Base-by-base conservation (phyloP, 2,888 invertebrate genomes). In the Drosophila pegasa region DNA sequence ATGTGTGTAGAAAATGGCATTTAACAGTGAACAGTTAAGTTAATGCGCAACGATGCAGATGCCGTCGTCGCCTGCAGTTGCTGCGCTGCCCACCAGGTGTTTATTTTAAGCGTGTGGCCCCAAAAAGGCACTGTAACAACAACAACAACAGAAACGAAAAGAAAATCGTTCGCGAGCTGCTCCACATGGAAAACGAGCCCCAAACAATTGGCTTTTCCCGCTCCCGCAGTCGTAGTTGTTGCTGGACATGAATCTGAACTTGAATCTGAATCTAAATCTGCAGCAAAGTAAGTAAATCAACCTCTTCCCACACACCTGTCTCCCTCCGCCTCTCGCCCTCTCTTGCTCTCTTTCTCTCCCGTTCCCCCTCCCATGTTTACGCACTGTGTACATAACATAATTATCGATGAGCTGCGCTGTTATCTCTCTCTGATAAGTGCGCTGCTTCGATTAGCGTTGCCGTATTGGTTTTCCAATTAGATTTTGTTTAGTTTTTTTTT, bases 231-330 rank as follows among this genome's bases (percentile, higher is more conserved):
- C 43, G 78, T 58, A 56, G 67, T 54, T 35, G 71, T 58, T 71
- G 89, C 75, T 79, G 76, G 73, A 48, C 75, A 80, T 81, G 85
- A 78, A 81, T 73, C 73, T 75, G 64, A 79, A 75, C 70, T 68
- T 75, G 62, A 79, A 75, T 70, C 80, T 91, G 57, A 91, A 91
- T 82, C 84, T 91, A 59, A 91, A 90, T 77, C 83, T 89, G 71
- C 90, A 91, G 64, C 89, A 90, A 77, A 83, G 91, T 91, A 86
- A 91, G 91, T 91, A 74, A 25, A 18, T 41, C 31, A 22, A 22
- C 14, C 2, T 16, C 25, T 25, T 33, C 57, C 16, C 33, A 10
- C 16, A 22, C 48, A 10, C 58, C 14, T 14, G 10, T 27, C 48
- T 10, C 33, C 20, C 10, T 8, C 31, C 3, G 4, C 0, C 20